phyloP scores from a whole-genome alignment of 2,113 vertebrate species.

The Mus musculus region DNA sequence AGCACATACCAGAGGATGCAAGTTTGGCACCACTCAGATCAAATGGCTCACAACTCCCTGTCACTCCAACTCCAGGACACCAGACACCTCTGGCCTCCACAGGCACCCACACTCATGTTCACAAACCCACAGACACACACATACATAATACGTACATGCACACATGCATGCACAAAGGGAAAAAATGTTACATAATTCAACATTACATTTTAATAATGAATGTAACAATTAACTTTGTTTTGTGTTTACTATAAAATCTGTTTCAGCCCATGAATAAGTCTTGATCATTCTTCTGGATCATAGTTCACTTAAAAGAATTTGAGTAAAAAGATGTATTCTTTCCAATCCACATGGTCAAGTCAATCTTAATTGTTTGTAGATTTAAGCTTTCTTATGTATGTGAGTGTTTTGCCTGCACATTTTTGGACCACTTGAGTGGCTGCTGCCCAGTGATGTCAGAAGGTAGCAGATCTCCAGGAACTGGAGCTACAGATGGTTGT shows the following conservation, averaged over 20 bases:
- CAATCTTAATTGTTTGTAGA: neutral
- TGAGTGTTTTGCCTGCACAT: neutral
- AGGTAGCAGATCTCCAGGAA: neutral
- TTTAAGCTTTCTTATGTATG: neutral
- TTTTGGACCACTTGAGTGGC: too few species aligned
- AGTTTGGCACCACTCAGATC: neutral
- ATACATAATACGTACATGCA: neutral
- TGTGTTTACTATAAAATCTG: neutral
- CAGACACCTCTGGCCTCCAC: neutral
- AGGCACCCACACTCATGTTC: neutral
- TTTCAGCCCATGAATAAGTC: neutral
- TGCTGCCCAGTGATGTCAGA: neutral
- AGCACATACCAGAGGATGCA: neutral
- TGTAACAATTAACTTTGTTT: neutral
- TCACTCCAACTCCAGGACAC: neutral
- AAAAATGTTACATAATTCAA: neutral
- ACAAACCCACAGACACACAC: neutral
- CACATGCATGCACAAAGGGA: neutral
- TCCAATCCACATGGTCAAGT: neutral
- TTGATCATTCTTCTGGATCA: neutral
- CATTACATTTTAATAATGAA: neutral
- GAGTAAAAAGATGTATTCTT: neutral
- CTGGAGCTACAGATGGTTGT: neutral
- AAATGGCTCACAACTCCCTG: neutral
- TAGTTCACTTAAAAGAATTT: neutral